These are phyloP conservation scores for Poeciliopsis prolifica DNA, from an alignment of 2,113 vertebrate genomes.

Conservation along the genomic window DNA sequence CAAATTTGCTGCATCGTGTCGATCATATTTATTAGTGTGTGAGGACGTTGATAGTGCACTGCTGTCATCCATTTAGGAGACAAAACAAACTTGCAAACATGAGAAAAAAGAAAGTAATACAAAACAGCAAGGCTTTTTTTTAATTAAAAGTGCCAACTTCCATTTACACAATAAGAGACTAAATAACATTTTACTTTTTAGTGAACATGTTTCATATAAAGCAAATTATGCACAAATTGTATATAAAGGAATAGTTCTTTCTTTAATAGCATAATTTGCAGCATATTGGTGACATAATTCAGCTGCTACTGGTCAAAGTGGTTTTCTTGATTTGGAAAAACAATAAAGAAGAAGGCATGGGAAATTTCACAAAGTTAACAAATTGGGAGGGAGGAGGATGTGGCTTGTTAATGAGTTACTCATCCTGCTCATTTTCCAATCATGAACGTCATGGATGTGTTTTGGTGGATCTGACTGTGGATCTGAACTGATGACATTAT, in stretches of 20 bases:
- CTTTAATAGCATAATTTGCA: background rate
- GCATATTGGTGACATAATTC: background rate
- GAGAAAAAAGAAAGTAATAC: background rate
- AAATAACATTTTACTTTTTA: background rate
- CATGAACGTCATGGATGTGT: background rate
- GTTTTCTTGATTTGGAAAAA: constrained; percentile 20
- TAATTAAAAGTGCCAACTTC: background rate
- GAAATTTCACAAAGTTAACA: constrained; percentile 35
- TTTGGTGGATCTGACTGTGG: constrained; percentile 3
- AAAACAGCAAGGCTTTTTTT: background rate
- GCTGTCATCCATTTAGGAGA: constrained; percentile 15
- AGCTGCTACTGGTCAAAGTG: constrained; percentile 10
- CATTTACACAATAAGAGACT: background rate
- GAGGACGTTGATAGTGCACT: constrained; percentile 5
- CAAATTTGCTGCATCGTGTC: background rate
- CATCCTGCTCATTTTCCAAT: constrained; percentile 30
- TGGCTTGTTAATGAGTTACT: constrained; percentile 36
- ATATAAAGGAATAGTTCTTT: background rate
- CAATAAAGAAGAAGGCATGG: constrained; percentile 32
- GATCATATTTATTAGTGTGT: constrained; percentile 1
- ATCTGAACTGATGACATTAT: constrained; percentile 4
- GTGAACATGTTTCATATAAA: background rate
- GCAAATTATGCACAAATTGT: background rate
- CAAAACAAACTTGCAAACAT: background rate
- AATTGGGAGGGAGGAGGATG: constrained; percentile 27